Percentiles rank a stretch among this genome's conserved stretches.
Evolutionary conservation across 1,140 invertebrate species (phyloP).

Genomic region (Triops cancriformis): DNA sequence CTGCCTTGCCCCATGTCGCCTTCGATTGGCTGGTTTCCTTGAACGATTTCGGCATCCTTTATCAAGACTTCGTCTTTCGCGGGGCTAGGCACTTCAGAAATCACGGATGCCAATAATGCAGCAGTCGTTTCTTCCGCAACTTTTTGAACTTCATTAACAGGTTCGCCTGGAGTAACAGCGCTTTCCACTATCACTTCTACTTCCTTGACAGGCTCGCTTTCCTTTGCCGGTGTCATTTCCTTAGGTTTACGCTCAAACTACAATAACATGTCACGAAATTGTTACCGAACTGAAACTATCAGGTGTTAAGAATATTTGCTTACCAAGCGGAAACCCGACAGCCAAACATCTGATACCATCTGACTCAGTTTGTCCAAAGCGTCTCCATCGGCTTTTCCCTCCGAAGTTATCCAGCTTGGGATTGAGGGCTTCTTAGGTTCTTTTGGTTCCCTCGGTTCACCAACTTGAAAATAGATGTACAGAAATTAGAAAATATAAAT

Average conservation of each 20-base stretch:
- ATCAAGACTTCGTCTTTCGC: neutral
- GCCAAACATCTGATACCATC: conserved; percentile 24
- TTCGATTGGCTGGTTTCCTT: neutral
- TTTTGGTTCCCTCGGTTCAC: neutral
- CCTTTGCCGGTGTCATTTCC: neutral
- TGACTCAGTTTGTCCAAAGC: conserved; percentile 18
- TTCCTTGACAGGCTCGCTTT: neutral
- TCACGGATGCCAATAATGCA: neutral
- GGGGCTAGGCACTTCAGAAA: neutral
- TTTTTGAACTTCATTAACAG: neutral
- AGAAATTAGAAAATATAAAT: neutral
- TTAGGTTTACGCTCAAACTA: neutral
- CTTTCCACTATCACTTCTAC: neutral
- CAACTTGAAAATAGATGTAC: neutral
- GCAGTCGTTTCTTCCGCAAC: neutral
- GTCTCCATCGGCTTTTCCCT: conserved; percentile 21
- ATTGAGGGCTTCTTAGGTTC: neutral
- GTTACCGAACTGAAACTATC: neutral
- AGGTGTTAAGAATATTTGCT: neutral
- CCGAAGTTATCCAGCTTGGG: neutral
- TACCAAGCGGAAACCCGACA: conserved; percentile 23
- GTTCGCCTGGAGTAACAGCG: neutral
- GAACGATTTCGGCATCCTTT: neutral
- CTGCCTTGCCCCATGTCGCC: conserved; percentile 23
- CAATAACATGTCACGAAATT: neutral